Conservation (phyloP, 2,113 vertebrate species). For the Nothocercus nigrocapillus region DNA sequence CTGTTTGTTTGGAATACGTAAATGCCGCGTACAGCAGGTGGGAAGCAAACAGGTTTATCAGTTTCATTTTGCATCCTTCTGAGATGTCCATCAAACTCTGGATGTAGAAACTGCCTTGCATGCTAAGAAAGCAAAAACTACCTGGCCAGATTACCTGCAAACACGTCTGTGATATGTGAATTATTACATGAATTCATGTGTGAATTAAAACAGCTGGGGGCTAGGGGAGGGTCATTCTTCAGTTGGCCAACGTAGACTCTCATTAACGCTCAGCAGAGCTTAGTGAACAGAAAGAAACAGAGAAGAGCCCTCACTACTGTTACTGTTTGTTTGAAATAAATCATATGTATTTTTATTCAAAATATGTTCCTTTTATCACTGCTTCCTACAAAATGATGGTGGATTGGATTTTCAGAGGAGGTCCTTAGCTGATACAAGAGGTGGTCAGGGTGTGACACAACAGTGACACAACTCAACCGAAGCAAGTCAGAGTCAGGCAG, state of each 20-base stretch:
- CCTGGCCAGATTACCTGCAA: not conserved
- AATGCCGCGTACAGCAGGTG: rapidly evolving
- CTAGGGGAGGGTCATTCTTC: not conserved
- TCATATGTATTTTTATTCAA: not conserved
- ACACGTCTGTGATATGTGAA: not conserved
- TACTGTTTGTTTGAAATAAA: not conserved
- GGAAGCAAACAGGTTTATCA: not conserved
- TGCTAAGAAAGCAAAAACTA: constrained; percentile 17
- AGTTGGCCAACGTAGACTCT: not conserved
- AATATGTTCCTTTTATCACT: rapidly evolving
- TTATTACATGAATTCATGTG: not conserved
- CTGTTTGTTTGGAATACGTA: not conserved
- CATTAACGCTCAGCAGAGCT: not conserved
- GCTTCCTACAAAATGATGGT: not conserved
- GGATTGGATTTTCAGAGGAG: not conserved
- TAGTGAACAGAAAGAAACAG: not conserved
- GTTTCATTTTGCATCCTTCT: constrained; percentile 2
- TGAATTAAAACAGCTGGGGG: not conserved
- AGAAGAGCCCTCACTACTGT: not conserved
- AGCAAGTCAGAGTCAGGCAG: not conserved
- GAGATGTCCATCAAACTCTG: not conserved
- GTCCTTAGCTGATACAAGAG: not conserved
- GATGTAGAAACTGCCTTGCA: not conserved
- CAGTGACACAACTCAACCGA: not conserved
- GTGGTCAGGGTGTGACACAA: not conserved